A percentile compares a stretch with the other conserved stretches of the same genome.
Evolutionary conservation across 2,113 vertebrate genomes (phyloP).

Genomic region (Ictidomys tridecemlineatus): DNA sequence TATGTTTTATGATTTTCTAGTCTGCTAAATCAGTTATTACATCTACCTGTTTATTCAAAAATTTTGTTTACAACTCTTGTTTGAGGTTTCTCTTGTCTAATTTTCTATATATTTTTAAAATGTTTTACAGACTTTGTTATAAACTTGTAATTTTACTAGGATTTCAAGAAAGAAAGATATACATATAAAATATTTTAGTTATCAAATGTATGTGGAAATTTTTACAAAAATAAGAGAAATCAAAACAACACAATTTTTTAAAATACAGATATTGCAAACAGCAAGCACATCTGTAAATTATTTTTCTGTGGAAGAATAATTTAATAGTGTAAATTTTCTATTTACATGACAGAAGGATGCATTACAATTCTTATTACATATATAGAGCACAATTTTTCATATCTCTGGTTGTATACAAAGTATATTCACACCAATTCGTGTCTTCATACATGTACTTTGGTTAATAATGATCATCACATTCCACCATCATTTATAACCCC

Average conservation of each 20-base stretch:
- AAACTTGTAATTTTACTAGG: neutral
- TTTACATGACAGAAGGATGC: no score
- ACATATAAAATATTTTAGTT: neutral
- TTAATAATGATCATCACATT: no score
- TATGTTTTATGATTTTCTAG: neutral
- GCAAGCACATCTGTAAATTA: neutral
- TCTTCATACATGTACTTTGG: no score
- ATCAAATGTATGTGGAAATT: neutral
- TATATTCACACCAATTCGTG: no score
- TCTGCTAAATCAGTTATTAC: slow-evolving; percentile 12
- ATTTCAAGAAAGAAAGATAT: neutral
- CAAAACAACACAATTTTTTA: neutral
- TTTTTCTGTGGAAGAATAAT: neutral
- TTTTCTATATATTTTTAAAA: neutral
- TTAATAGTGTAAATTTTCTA: neutral
- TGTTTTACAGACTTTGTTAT: neutral
- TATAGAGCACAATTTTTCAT: no score
- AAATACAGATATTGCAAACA: neutral
- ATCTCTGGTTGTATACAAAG: no score
- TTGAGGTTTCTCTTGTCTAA: neutral
- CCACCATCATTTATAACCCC: no score
- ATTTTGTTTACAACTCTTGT: neutral
- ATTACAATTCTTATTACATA: no score
- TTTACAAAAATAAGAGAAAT: neutral
- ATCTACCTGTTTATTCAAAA: neutral